A percentile compares a stretch with the other conserved stretches of the same genome.
Evolutionary conservation across 2,797 vertebrate species (phyloP).

Genomic region (Corythornis leucogaster): DNA sequence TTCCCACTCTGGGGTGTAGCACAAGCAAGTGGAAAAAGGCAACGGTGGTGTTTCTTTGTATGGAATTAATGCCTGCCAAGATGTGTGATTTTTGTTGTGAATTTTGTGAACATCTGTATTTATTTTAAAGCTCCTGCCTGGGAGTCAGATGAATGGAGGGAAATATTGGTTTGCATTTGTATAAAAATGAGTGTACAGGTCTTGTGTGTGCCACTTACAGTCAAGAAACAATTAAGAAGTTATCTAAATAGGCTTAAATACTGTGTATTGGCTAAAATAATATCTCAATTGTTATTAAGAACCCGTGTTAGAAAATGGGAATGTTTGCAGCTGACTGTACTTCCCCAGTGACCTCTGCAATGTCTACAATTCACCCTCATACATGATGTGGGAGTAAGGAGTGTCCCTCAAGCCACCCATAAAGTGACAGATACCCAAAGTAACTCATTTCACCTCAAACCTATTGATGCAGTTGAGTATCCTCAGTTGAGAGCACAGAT

Average conservation of each 20-base stretch:
- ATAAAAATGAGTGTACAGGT: neutral
- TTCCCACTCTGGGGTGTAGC: neutral
- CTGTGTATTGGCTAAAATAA: neutral
- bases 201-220: neutral
- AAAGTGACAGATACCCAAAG: neutral
- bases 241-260: neutral
- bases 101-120: conserved; percentile 5
- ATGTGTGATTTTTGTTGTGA: neutral
- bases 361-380: neutral
- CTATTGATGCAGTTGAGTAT: neutral
- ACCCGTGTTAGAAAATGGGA: neutral
- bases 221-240: neutral
- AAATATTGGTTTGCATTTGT: neutral
- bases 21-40: neutral
- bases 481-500: neutral
- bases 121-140: neutral
- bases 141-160: neutral
- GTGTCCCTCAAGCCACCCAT: neutral
- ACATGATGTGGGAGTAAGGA: neutral
- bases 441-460: neutral
- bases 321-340: neutral
- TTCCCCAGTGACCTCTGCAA: neutral
- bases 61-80: neutral
- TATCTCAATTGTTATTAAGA: neutral
- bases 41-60: neutral